phyloP scores from a whole-genome alignment of 2,113 vertebrate genomes.

The Choloepus hoffmanni region DNA sequence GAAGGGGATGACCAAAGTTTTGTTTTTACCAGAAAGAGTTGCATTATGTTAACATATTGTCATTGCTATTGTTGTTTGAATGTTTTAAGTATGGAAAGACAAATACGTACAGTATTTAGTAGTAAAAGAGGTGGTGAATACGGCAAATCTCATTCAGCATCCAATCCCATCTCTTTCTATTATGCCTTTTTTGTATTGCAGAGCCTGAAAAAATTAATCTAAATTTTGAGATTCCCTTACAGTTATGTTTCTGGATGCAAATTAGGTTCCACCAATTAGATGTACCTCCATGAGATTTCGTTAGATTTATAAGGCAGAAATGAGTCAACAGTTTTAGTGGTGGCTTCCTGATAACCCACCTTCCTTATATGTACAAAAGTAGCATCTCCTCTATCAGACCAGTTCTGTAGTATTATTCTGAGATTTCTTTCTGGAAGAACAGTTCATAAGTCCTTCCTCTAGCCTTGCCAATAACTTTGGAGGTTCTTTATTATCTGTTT shows the following conservation, averaged over 20 bases:
- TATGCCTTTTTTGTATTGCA: neutral
- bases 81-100: neutral
- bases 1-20: neutral
- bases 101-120: conserved; percentile 23
- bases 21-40: conserved; percentile 28
- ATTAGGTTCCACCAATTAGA: conserved; percentile 52
- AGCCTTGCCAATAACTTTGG: neutral
- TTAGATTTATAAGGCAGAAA: conserved; percentile 41
- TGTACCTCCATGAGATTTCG: neutral
- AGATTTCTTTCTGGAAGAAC: neutral
- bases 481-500: neutral
- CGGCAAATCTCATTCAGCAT: neutral
- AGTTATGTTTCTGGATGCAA: conserved; percentile 44
- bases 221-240: conserved; percentile 24
- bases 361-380: neutral
- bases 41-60: neutral
- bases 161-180: neutral
- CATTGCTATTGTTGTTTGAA: conserved; percentile 12
- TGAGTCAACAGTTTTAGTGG: neutral
- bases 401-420: conserved; percentile 36
- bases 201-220: neutral
- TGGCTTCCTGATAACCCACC: neutral
- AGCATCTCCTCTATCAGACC: neutral
- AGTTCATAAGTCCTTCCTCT: neutral
- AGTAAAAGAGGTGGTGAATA: conserved; percentile 24